Conservation (phyloP, 2,113 vertebrate genomes). For the Dinomys branickii region DNA sequence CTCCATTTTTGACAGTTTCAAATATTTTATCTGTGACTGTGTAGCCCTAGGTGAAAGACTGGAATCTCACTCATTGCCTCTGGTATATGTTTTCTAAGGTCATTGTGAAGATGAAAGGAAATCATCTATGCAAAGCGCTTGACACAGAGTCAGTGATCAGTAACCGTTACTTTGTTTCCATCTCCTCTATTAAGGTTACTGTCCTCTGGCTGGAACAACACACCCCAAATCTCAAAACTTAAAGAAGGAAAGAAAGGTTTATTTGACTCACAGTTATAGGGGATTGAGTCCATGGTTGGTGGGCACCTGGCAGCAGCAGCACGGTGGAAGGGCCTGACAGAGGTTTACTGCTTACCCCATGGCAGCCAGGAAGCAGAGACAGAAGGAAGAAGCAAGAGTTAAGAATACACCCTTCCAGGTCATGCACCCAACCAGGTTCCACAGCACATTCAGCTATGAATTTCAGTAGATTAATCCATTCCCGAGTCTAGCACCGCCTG, state of each 20-base stretch:
- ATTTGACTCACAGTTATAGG: neutral
- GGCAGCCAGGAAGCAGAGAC: neutral
- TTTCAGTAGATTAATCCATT: too few relatives aligned
- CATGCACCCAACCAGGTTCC: too few relatives aligned
- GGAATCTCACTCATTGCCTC: accelerated
- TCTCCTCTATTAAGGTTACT: neutral
- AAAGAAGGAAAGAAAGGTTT: neutral
- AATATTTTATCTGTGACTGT: neutral
- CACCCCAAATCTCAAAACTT: neutral
- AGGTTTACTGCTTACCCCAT: neutral
- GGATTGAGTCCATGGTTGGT: neutral
- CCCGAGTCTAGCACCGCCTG: neutral
- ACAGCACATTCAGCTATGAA: neutral
- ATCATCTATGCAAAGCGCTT: neutral
- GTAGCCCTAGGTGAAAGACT: neutral
- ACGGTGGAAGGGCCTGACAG: neutral
- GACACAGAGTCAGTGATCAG: neutral
- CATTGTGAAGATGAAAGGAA: neutral
- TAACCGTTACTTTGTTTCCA: neutral
- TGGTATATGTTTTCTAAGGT: neutral
- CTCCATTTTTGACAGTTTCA: neutral
- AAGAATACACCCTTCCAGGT: neutral
- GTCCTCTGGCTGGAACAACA: neutral
- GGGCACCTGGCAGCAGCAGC: neutral
- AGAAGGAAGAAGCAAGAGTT: neutral